Evolutionary conservation across 2,113 vertebrate genomes (phyloP).

Genomic region (Falcunculus frontatus): DNA sequence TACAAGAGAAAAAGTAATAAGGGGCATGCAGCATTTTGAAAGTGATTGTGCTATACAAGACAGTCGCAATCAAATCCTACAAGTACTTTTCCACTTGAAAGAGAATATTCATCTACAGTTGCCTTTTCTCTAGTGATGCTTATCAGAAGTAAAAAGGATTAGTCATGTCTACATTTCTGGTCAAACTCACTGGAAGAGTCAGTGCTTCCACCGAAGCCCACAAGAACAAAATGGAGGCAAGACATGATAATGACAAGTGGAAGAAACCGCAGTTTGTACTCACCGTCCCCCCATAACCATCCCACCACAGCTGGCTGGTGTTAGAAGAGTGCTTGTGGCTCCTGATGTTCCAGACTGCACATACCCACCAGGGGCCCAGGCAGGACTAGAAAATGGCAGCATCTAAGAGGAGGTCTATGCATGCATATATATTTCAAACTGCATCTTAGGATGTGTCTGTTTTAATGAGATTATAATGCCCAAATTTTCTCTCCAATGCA

Average conservation of each 20-base stretch:
- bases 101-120: not conserved
- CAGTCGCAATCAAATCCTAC: not conserved
- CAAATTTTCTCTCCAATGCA: not conserved
- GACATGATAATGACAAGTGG: not conserved
- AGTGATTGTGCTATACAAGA: not conserved
- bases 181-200: not conserved
- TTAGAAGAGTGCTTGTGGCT: not conserved
- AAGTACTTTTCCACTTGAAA: not conserved
- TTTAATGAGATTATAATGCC: not conserved
- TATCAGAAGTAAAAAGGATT: not conserved
- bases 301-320: not conserved
- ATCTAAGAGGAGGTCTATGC: not conserved
- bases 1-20: not conserved
- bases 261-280: not conserved
- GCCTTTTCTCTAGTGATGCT: not conserved
- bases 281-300: accelerated
- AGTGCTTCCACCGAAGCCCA: not conserved
- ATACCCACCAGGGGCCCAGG: no score
- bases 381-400: not conserved
- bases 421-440: not conserved
- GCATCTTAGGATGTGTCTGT: not conserved
- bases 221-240: not conserved
- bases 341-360: not conserved
- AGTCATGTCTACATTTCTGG: not conserved
- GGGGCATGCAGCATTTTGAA: accelerated